Conservation (phyloP, 2,113 vertebrate genomes). For the Cepphus grylle region DNA sequence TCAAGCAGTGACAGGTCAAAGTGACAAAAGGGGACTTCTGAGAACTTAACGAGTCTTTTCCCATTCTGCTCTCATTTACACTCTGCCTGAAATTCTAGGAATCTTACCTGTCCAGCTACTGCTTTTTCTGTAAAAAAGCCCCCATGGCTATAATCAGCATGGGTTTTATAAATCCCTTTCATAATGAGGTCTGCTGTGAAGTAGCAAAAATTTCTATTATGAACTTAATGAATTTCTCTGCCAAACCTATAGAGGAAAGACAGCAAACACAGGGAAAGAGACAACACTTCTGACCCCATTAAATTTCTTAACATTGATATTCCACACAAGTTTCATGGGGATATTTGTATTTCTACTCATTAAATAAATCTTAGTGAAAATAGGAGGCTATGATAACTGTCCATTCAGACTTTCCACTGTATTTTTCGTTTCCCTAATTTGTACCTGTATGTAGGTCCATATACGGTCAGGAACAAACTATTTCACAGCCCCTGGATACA, state of each 20-base stretch:
- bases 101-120: constrained; percentile 15
- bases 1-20: not conserved
- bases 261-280: not conserved
- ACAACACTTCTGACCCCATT: not conserved
- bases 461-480: not conserved
- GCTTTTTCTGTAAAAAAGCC: not conserved
- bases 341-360: not conserved
- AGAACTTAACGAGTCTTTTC: not conserved
- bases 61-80: constrained; percentile 21
- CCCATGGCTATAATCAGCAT: constrained; percentile 42
- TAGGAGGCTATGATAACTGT: not conserved
- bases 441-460: not conserved
- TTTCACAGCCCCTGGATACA: not conserved
- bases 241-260: not conserved
- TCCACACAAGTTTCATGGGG: not conserved
- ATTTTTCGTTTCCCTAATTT: not conserved
- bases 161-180: constrained; percentile 53
- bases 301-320: not conserved
- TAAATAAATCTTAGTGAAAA: not conserved
- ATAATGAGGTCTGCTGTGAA: constrained; percentile 40
- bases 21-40: not conserved
- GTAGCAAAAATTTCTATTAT: constrained; percentile 23
- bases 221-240: constrained; percentile 24
- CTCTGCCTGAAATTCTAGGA: constrained; percentile 29
- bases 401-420: not conserved